Evolutionary conservation across 1,140 invertebrate genomes (phyloP).

Genomic region (Eupeodes corollae): DNA sequence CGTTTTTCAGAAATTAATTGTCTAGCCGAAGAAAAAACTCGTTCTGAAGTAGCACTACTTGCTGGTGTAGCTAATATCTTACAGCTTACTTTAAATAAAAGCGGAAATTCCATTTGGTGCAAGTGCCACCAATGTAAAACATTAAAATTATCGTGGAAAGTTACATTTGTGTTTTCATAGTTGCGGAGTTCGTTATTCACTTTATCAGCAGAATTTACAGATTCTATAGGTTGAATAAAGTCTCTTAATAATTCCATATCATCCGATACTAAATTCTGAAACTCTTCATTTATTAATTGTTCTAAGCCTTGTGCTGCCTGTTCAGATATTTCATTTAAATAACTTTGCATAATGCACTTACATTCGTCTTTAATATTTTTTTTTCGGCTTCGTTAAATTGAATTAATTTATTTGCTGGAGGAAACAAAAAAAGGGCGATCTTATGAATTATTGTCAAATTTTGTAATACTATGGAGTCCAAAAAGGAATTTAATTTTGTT

Average conservation of each 20-base stretch:
- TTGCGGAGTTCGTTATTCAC: background rate
- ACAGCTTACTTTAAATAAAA: too few species aligned
- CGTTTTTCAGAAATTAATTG: background rate
- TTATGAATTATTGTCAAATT: background rate
- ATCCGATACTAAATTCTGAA: too few species aligned
- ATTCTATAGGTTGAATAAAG: background rate
- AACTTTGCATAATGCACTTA: background rate
- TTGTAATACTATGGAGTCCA: background rate
- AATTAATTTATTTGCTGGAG: slow-evolving; percentile 4
- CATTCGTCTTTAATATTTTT: background rate
- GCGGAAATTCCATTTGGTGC: background rate
- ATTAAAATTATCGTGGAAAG: slow-evolving; percentile 1
- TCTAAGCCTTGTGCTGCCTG: background rate
- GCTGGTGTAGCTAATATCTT: slow-evolving; percentile 1
- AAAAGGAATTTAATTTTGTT: background rate
- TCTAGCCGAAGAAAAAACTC: background rate
- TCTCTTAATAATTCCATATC: background rate
- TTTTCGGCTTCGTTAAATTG: background rate
- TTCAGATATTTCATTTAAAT: background rate
- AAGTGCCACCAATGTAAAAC: slow-evolving; percentile 5
- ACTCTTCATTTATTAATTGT: background rate
- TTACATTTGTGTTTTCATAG: background rate
- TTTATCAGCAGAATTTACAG: background rate
- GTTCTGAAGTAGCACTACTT: background rate
- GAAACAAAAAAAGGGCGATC: slow-evolving; percentile 1